Evolutionary conservation across 1,140 invertebrate genomes (phyloP), one percentile per base, ranked within the genome.

Genomic region (Saccostrea glomerata): DNA sequence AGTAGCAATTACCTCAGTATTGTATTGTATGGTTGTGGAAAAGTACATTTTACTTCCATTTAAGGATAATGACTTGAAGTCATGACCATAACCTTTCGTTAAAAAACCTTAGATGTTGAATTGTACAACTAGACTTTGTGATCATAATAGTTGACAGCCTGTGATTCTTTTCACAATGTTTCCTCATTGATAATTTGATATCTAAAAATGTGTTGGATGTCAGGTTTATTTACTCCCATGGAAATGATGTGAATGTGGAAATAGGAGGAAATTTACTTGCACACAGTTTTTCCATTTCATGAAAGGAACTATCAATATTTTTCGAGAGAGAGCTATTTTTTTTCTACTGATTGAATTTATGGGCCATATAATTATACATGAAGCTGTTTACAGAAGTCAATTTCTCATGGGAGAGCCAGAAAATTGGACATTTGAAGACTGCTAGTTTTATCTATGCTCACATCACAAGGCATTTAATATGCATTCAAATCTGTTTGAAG

Each of bases 1-100:
- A 36, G 77, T 17, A 82, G 93, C 92, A 0, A 60, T 30, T 11
- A 58, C 9, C 47, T 47, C 47, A 47, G 47, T 9, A 47, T 47
- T 6, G 5, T 47, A 47, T 47, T 6, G 5, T 47, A 47, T 47
- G 47, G 47, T 47, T 47, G 47, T 47, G 47, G 5, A 47, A 47
- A 7, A 9, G 47, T 36, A 36, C 30, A 36, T 36, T 2, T 36
- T 36, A 36, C 30, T 36, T 36, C 30, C 30, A 36, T 36, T 36
- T 36, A 36, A 36, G 30, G 30, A 36, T 2, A 36, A 36, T 36
- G 30, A 36, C 30, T 36, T 36, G 30, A 36, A 36, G 30, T 36
- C 30, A 36, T 36, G 30, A 36, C 30, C 2, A 36, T 36, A 36
- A 36, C 30, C 30, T 36, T 36, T 2, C 30, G 5, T 47, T 47